Evolutionary conservation across 2,888 invertebrate species (phyloP).

Genomic region (Gymnocheta viridis): DNA sequence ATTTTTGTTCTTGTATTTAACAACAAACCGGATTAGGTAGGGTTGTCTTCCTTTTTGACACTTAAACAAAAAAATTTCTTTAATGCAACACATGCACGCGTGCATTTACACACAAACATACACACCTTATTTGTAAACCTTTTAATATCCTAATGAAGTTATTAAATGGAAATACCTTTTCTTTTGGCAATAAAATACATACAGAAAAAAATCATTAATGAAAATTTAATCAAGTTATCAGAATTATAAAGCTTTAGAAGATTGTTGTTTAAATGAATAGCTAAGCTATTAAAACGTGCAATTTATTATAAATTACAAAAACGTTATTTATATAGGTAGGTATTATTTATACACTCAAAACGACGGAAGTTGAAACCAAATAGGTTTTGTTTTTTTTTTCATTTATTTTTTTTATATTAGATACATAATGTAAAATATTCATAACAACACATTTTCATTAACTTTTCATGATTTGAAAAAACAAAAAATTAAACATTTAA

Average conservation of each 20-base stretch:
- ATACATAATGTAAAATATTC: no score
- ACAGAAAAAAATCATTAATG: not conserved
- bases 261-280: constrained; percentile 41
- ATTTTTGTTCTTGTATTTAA: constrained; percentile 2
- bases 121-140: constrained; percentile 39
- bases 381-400: constrained; percentile 37
- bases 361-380: constrained; percentile 66
- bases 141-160: constrained; percentile 31
- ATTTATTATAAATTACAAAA: constrained; percentile 48
- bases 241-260: constrained; percentile 25
- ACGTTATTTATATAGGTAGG: not conserved
- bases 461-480: constrained; percentile 22
- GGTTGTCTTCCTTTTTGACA: constrained; percentile 63
- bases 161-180: constrained; percentile 22
- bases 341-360: constrained; percentile 26
- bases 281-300: constrained; percentile 43
- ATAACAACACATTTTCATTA: constrained; percentile 31
- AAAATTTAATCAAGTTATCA: constrained; percentile 31
- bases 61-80: no score
- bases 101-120: not conserved
- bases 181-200: not conserved
- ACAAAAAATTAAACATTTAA: constrained; percentile 32
- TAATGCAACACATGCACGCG: not conserved
- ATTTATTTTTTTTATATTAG: constrained; percentile 2
- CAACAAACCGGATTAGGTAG: constrained; percentile 66